Percentiles rank a stretch among this genome's conserved stretches.
These are phyloP conservation scores for Sisor rabdophorus DNA, from an alignment of 2,113 vertebrate genomes.

Conservation along the genomic window DNA sequence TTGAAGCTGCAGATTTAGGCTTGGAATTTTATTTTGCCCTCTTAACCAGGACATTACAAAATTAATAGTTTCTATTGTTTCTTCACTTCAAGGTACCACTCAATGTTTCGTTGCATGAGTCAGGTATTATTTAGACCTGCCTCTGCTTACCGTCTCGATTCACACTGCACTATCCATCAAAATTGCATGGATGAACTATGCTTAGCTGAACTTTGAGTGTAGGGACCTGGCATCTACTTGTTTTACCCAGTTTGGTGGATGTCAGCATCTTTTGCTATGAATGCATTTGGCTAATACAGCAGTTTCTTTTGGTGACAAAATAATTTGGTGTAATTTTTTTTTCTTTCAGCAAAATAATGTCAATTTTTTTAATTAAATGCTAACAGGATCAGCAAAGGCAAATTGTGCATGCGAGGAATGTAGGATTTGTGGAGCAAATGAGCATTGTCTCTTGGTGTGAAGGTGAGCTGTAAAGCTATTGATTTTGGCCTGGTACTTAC, in stretches of 20 bases:
- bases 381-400: neutral
- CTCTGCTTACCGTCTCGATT: constrained; percentile 61
- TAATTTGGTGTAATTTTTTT: neutral
- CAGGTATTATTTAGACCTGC: constrained; percentile 62
- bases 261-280: neutral
- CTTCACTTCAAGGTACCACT: constrained; percentile 49
- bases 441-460: constrained; percentile 39
- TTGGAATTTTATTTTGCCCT: constrained; percentile 54
- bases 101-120: constrained; percentile 57
- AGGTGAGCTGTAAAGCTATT: constrained; percentile 37
- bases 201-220: constrained; percentile 35
- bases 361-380: neutral
- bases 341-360: neutral
- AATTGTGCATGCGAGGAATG: constrained; percentile 24
- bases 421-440: constrained; percentile 24
- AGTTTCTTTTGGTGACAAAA: neutral
- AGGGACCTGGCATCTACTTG: constrained; percentile 5
- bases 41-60: constrained; percentile 45
- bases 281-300: neutral
- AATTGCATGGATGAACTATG: constrained; percentile 55
- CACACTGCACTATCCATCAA: constrained; percentile 60
- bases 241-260: neutral
- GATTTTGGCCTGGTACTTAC: constrained; percentile 28
- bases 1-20: constrained; percentile 48
- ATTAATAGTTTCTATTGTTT: constrained; percentile 64